These are phyloP conservation scores for Bufo gargarizans DNA, from an alignment of 2,113 vertebrate genomes.

Conservation along the genomic window DNA sequence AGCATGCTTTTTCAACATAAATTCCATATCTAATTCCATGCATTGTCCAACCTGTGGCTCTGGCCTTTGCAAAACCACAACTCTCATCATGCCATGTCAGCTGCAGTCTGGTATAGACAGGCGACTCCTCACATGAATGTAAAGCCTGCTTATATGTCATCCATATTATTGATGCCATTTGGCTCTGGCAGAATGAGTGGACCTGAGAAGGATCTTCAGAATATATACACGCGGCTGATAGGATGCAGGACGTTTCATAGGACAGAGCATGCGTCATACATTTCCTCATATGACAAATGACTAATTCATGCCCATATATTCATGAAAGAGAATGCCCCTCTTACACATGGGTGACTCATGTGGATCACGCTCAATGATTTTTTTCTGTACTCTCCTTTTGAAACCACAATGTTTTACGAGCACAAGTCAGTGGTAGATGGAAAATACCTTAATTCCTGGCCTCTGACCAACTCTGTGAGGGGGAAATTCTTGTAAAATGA, in stretches of 20 bases:
- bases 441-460: conserved; percentile 44
- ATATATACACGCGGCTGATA: not conserved
- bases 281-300: not conserved
- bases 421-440: not conserved
- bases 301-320: conserved; percentile 6
- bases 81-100: not conserved
- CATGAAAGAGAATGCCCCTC: not conserved
- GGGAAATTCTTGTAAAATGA: not conserved
- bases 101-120: not conserved
- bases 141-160: not conserved
- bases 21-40: no score
- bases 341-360: conserved; percentile 9
- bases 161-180: not conserved
- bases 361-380: not conserved
- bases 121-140: not conserved
- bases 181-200: not conserved
- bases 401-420: conserved; percentile 14
- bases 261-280: not conserved
- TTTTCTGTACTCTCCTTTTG: not conserved
- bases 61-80: not conserved
- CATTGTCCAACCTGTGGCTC: not conserved
- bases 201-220: not conserved
- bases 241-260: not conserved
- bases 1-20: no score
- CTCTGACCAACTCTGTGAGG: not conserved